Evolutionary conservation across 2,113 vertebrate genomes (phyloP).

Genomic region (Stomatorhinus ivindoensis): DNA sequence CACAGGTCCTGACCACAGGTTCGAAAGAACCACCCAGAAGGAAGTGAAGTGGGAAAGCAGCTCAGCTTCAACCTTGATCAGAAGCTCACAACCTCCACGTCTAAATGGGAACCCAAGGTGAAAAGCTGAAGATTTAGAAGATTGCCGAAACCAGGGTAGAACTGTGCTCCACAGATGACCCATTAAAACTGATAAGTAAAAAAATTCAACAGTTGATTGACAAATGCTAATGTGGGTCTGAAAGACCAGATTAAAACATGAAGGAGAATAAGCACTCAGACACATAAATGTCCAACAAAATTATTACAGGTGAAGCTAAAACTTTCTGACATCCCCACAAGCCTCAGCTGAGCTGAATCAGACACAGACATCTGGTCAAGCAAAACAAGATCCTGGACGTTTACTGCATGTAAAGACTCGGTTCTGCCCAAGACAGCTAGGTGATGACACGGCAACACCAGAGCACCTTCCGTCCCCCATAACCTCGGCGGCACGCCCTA

Average conservation of each 20-base stretch:
- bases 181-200: background rate
- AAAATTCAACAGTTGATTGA: background rate
- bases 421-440: background rate
- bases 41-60: no score
- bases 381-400: background rate
- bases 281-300: background rate
- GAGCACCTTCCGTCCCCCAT: background rate
- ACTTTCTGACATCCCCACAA: background rate
- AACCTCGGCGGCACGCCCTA: slow-evolving; percentile 34
- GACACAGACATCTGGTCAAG: background rate
- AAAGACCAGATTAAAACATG: background rate
- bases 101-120: background rate
- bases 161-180: background rate
- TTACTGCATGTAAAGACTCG: background rate
- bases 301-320: background rate
- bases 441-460: background rate
- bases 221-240: background rate
- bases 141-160: background rate
- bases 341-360: background rate
- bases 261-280: background rate
- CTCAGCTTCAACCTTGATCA: background rate
- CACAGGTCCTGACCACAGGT: background rate
- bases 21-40: background rate
- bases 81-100: background rate
- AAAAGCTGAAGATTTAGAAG: background rate